Evolutionary conservation across 1,140 invertebrate genomes (phyloP).

Genomic region (Atta colombica): DNA sequence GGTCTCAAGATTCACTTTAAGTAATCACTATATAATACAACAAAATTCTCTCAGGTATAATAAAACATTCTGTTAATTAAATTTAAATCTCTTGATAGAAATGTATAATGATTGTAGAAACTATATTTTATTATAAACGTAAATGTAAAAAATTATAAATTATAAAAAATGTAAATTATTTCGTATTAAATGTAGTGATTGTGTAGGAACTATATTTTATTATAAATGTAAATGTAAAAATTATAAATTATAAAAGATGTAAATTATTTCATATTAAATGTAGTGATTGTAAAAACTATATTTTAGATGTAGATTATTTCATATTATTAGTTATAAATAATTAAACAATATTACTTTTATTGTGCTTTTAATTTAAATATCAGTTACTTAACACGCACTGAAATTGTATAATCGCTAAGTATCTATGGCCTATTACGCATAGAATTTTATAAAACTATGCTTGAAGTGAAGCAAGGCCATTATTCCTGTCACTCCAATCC

Average conservation of each 20-base stretch:
- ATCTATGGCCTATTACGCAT: neutral
- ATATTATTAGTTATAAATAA: neutral
- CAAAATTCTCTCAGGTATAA: neutral
- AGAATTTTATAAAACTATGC: slow-evolving; percentile 23
- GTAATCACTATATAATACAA: neutral
- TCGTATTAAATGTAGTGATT: neutral
- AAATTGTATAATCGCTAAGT: slow-evolving; percentile 23
- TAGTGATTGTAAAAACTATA: neutral
- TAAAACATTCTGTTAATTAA: neutral
- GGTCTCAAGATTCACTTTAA: neutral
- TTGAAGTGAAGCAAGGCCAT: slow-evolving; percentile 47
- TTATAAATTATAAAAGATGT: too few species aligned
- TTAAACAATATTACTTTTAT: neutral
- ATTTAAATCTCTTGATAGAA: neutral
- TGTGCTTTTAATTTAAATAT: slow-evolving; percentile 9
- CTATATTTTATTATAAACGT: too few species aligned
- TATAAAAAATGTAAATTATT: too few species aligned
- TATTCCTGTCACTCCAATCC: slow-evolving; percentile 32
- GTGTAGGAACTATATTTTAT: neutral
- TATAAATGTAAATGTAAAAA: too few species aligned
- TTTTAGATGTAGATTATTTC: neutral
- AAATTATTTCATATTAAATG: neutral
- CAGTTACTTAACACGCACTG: neutral
- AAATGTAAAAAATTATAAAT: too few species aligned
- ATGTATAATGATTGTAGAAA: neutral